Conservation (phyloP, 2,888 invertebrate genomes). For the Ophonus ardosiacus region DNA sequence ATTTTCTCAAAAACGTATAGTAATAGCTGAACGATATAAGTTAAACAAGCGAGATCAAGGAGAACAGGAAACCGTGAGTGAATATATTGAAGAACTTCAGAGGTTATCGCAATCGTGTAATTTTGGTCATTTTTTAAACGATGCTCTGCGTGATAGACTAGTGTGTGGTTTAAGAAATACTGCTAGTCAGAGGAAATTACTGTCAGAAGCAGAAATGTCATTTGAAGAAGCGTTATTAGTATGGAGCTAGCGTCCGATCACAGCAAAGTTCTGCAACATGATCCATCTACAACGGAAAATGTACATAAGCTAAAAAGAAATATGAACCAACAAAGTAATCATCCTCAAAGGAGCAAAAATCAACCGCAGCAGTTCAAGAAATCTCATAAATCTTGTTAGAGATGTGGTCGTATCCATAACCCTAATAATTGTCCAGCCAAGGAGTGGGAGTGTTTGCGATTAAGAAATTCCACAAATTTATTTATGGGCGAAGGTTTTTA, state of each 20-base stretch:
- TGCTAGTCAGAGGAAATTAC: conserved; percentile 14
- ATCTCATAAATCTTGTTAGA: background rate
- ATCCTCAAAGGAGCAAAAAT: background rate
- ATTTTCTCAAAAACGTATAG: background rate
- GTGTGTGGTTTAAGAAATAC: conserved; percentile 10
- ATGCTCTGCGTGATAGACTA: conserved; percentile 22
- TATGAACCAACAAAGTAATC: background rate
- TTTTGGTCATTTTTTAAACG: conserved; percentile 28
- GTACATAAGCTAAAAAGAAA: background rate
- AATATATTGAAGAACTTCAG: background rate
- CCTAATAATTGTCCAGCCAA: conserved; percentile 42
- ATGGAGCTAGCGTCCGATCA: conserved; percentile 1
- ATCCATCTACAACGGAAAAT: background rate
- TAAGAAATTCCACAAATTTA: conserved; percentile 61
- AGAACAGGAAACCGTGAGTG: background rate
- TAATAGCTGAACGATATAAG: conserved; percentile 12
- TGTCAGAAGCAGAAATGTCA: background rate
- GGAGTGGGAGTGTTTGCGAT: conserved; percentile 49
- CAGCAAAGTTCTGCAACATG: background rate
- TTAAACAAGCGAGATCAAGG: no score
- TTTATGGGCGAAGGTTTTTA: conserved; percentile 41
- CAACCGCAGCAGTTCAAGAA: background rate
- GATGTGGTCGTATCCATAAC: conserved; percentile 26
- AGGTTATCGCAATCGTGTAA: background rate
- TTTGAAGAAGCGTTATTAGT: conserved; percentile 6